Base-by-base conservation (phyloP, 2,888 invertebrate species). In the Amblyjoppa proteus region DNA sequence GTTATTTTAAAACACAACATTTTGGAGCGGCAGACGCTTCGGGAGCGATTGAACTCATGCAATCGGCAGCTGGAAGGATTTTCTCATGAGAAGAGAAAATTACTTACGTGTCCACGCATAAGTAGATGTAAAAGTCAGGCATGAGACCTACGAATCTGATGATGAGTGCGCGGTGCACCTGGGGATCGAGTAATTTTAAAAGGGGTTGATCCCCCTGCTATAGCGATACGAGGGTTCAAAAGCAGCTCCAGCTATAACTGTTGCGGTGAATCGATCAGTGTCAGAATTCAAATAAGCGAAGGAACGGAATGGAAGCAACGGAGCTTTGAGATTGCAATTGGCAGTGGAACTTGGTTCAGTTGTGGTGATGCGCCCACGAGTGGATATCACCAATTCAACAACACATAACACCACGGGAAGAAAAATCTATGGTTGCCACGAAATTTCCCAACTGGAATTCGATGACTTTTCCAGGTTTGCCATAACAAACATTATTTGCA, bases 211-310 rank as follows among this genome's bases (percentile, higher is more conserved):
- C 16, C 16, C 64, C 16, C 31, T 28, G 64, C 9, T 34, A 34
- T 64, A 31, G 28, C 58, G 13, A n/a, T 31, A 16, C 6, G 34
- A 64, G 28, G 34, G 56, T 34, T 69, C 69, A 70, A 49, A 58
- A 31, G 31, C 31, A 5, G 49, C 11, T 66, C 64, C 66, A 51
- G 41, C 28, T n/a, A 25, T 38, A 34, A 34, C 58, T 13, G 16
- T 28, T 70, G 68, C 16, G 58, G 56, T 51, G 49, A 69, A 78
- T 78, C 78, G 70, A 78, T 70, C 61, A 70, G 25, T 69, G 51
- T 51, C 41, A 70, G 38, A 78, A 78, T 78, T 56, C 70, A 70
- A 78, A 78, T 78, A 53, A 31, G 34, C 34, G 53, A 28, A 34
- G 68, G 20, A 20, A 38, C 25, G 34, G 38, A 51, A 20, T 25